Conservation (phyloP, 2,888 invertebrate genomes). For the Rhodophaea formosa region DNA sequence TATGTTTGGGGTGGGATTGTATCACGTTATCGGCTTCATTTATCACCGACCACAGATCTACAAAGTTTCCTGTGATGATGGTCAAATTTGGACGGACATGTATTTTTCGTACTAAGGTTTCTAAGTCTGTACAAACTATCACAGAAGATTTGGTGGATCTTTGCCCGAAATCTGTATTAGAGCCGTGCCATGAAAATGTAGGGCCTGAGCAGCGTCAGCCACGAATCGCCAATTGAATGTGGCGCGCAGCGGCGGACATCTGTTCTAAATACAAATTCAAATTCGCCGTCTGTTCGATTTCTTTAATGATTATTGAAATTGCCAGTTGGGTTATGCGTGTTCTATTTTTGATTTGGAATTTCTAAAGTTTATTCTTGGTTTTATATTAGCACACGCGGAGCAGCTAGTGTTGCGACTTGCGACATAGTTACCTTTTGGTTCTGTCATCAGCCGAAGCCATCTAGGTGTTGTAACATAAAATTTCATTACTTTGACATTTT, state of each 20-base stretch:
- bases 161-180: slow-evolving; percentile 20
- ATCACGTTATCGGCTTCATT: slow-evolving; percentile 24
- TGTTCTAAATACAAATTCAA: slow-evolving; percentile 53
- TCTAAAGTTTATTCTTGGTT: slow-evolving; percentile 37
- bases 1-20: slow-evolving; percentile 33
- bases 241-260: slow-evolving; percentile 49
- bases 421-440: slow-evolving; percentile 5
- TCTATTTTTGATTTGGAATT: slow-evolving; percentile 66
- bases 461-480: slow-evolving; percentile 13
- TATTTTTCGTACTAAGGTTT: too few relatives aligned
- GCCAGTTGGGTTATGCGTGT: slow-evolving; percentile 53
- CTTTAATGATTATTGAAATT: slow-evolving; percentile 76
- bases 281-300: slow-evolving; percentile 52
- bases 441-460: slow-evolving; percentile 2
- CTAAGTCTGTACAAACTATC: too few relatives aligned
- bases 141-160: too few relatives aligned
- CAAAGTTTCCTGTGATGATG: too few relatives aligned
- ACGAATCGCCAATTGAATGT: slow-evolving; percentile 56
- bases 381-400: slow-evolving; percentile 24
- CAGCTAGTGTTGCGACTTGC: slow-evolving; percentile 16
- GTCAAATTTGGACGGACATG: too few relatives aligned
- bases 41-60: slow-evolving; percentile 13
- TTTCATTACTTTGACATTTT: slow-evolving; percentile 12
- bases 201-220: slow-evolving; percentile 43
- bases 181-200: slow-evolving; percentile 19